phyloP scores from a whole-genome alignment of 23 tunicate genomes.

The Ciona savignyi region DNA sequence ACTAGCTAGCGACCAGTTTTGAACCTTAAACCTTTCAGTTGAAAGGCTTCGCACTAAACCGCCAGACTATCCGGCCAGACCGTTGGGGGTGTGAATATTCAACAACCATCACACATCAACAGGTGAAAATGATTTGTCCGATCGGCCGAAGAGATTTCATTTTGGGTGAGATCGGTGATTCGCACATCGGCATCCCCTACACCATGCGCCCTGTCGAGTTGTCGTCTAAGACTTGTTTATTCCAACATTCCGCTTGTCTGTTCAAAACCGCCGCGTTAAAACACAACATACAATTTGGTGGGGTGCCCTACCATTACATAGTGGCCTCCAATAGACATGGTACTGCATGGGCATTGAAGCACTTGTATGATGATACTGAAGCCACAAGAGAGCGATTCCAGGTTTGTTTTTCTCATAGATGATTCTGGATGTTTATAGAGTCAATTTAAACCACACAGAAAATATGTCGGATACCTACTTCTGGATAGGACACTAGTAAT shows the following conservation, averaged over 20 bases:
- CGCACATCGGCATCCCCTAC: conserved; percentile 58
- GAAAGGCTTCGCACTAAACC: too few relatives aligned
- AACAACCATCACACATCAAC: too few relatives aligned
- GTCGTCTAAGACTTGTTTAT: too few relatives aligned
- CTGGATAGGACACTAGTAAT: too few relatives aligned
- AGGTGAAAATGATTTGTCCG: background rate
- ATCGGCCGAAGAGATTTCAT: background rate
- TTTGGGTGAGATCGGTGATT: conserved; percentile 23
- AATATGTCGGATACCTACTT: too few relatives aligned
- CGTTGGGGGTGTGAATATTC: too few relatives aligned
- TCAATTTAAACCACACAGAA: too few relatives aligned
- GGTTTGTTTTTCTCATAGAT: conserved; percentile 15
- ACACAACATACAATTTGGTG: conserved; percentile 37
- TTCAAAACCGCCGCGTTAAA: conserved; percentile 25
- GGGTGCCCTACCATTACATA: conserved; percentile 52
- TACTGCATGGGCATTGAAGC: conserved; percentile 45
- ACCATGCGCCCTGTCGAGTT: too few relatives aligned
- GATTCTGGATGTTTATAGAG: too few relatives aligned
- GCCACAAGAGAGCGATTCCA: conserved; percentile 24
- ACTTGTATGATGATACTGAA: conserved; percentile 23
- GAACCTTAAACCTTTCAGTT: too few relatives aligned
- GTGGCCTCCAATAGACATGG: conserved; percentile 44
- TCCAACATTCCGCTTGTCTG: conserved; percentile 16
- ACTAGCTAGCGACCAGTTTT: too few relatives aligned
- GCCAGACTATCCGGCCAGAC: too few relatives aligned